Conservation (phyloP, 2,797 vertebrate genomes). For the Eidolon dupreanum region DNA sequence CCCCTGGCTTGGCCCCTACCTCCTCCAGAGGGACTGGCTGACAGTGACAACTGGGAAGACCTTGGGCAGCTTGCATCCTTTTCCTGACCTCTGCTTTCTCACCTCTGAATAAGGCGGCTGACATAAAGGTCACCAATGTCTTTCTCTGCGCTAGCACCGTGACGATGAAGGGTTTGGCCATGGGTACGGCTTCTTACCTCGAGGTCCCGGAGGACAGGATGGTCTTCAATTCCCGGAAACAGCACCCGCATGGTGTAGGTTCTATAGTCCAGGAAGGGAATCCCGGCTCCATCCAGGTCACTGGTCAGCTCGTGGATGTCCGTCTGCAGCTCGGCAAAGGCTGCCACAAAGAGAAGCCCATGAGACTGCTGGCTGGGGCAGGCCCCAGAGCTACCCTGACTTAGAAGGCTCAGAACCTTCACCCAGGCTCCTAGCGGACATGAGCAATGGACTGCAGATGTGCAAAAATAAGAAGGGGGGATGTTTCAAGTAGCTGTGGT, state of each 20-base stretch:
- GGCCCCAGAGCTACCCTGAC: neutral
- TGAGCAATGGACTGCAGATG: fast-evolving
- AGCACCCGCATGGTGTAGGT: slow-evolving; percentile 99
- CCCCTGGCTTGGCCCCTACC: neutral
- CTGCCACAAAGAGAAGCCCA: slow-evolving; percentile 80
- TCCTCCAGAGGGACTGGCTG: neutral
- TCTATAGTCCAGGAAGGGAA: slow-evolving; percentile 98
- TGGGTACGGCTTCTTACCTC: slow-evolving; percentile 87
- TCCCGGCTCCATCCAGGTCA: slow-evolving; percentile 96
- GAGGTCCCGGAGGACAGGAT: slow-evolving; percentile 97
- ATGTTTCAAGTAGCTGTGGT: neutral
- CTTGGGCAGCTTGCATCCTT: neutral
- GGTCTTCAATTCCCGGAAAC: slow-evolving; percentile 98
- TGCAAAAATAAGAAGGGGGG: neutral
- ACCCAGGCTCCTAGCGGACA: too few species aligned
- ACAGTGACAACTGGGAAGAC: neutral
- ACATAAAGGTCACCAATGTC: neutral
- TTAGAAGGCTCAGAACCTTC: neutral
- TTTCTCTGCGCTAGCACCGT: neutral
- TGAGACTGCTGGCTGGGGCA: neutral
- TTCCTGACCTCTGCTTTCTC: neutral
- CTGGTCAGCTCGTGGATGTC: slow-evolving; percentile 99
- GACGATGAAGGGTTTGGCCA: neutral
- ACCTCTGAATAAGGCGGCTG: neutral
- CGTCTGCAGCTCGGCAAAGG: slow-evolving; percentile 98